Base-by-base conservation (phyloP, 1,140 invertebrate species). In the Drosophila pruinosa region DNA sequence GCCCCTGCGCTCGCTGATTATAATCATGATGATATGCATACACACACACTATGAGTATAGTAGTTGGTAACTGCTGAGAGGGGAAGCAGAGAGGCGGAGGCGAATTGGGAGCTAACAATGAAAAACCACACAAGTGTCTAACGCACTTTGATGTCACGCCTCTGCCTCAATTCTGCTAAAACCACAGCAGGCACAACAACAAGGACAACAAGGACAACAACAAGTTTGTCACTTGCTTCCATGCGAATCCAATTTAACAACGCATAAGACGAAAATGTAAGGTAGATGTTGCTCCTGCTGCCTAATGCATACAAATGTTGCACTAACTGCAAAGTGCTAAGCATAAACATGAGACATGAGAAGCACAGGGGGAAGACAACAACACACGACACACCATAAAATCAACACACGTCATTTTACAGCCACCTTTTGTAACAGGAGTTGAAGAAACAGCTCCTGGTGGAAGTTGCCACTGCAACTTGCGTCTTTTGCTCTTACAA, bases 281-380 rank as follows among this genome's bases (percentile, higher is more conserved):
- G 75, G 28, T 54, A 47, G 39, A 63, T 39, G 39, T 39, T 69
- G 73, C 17, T 38, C 12, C 38, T 41, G 26, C 24, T 65, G 62
- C 78, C 85, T 83, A 85, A 83, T 76, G 80, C 77, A 75, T 72
- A 81, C 81, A 81, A 88, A 86, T 88, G 85, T 72, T 86, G 77
- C 82, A 81, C 59, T 71, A 78, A 80, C 65, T 86, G 77, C 77
- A 77, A 85, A 76, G 78, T 82, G 48, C 68, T 68, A 71, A 59
- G 38, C 38, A 38, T 39, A 41, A 7, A 71, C 14, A 64, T n/a
- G n/a, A 57, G 22, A 50, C 26, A 17, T 14, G 10, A 10, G 19
- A 4, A 24, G 12, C 6, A 21, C 4, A 31, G 10, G 7, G 10
- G 41, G 43, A 57, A 36, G 31, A 38, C 12, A 58, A 50, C 36